phyloP scores from a whole-genome alignment of 2,797 vertebrate genomes.

The Pangasius krempfi region DNA sequence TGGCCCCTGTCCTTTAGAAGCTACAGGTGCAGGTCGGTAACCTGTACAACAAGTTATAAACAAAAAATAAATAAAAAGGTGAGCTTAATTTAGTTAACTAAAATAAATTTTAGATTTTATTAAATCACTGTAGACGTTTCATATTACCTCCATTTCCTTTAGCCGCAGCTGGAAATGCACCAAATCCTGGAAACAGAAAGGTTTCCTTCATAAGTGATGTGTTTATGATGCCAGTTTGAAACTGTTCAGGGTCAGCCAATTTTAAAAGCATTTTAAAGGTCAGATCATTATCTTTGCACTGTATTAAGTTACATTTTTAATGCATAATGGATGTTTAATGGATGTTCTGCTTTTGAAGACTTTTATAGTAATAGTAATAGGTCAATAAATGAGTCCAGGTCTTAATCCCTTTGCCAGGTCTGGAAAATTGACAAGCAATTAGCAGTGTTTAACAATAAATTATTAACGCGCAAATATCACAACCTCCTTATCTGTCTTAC shows the following conservation, averaged over 20 bases:
- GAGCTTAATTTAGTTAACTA: neutral
- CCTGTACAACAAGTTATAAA: slow-evolving; percentile 50
- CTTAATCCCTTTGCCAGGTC: neutral
- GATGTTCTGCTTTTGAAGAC: neutral
- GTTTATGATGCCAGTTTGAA: neutral
- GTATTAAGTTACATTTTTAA: too few relatives aligned
- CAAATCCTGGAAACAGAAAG: neutral
- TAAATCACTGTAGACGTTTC: neutral
- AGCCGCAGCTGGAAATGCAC: neutral
- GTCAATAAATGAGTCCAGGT: neutral
- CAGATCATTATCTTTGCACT: too few relatives aligned
- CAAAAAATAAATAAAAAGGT: neutral
- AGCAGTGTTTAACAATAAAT: neutral
- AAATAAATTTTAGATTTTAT: neutral
- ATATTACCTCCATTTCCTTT: slow-evolving; percentile 38
- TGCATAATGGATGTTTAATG: neutral
- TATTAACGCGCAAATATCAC: neutral
- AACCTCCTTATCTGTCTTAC: neutral
- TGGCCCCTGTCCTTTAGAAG: slow-evolving; percentile 25
- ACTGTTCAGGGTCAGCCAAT: neutral
- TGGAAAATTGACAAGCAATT: neutral
- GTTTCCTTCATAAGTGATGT: neutral
- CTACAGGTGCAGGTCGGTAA: slow-evolving; percentile 23
- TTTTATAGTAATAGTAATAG: neutral
- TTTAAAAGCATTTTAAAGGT: neutral